Percentiles rank a stretch among this genome's conserved stretches.
Evolutionary conservation across 2,888 invertebrate genomes (phyloP).

Genomic region (Hesperia comma): DNA sequence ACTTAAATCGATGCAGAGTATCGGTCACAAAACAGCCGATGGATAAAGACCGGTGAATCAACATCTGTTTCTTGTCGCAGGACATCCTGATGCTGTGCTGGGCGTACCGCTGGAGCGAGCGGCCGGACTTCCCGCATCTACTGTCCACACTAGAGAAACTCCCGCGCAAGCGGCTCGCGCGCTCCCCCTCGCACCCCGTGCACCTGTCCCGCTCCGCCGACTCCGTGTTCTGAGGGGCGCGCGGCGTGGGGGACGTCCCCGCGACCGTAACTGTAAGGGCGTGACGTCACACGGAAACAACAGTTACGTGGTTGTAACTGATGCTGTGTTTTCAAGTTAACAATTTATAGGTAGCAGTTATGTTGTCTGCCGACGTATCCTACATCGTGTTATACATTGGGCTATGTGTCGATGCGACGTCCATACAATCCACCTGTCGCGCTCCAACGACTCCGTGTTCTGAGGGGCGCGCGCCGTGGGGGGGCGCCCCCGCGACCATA

Average conservation of each 20-base stretch:
- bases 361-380: too few species aligned
- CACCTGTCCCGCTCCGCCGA: slow-evolving; percentile 98
- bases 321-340: too few species aligned
- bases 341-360: too few species aligned
- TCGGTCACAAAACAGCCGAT: too few species aligned
- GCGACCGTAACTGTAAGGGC: background rate
- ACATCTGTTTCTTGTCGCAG: slow-evolving; percentile 69
- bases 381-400: too few species aligned
- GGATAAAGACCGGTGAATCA: too few species aligned
- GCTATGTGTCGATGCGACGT: too few species aligned
- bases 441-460: slow-evolving; percentile 98
- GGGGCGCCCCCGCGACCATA: background rate
- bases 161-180: slow-evolving; percentile 96
- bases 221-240: slow-evolving; percentile 90
- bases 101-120: slow-evolving; percentile 92
- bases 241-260: slow-evolving; percentile 28
- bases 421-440: slow-evolving; percentile 97
- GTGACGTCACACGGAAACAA: too few species aligned
- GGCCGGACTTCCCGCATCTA: slow-evolving; percentile 95
- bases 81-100: slow-evolving; percentile 99
- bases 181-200: slow-evolving; percentile 99
- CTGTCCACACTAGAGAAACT: slow-evolving; percentile 94
- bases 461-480: slow-evolving; percentile 67
- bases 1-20: too few species aligned
- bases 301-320: too few species aligned